phyloP scores from a whole-genome alignment of 2,113 vertebrate species.

The Calyptomena viridis region DNA sequence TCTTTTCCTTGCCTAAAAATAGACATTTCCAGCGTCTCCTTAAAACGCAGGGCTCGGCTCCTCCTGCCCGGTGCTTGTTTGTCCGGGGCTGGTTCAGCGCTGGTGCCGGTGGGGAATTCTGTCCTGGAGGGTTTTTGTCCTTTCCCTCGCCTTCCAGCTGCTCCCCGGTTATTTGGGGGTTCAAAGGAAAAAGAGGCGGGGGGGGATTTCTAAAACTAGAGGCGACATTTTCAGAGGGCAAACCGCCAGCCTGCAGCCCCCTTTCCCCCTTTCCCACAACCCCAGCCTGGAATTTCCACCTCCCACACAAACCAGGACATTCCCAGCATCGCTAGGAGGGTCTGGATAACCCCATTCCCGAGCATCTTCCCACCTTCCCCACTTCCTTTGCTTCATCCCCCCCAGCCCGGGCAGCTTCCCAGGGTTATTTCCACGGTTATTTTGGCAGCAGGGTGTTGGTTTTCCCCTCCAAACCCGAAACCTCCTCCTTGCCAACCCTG shows the following conservation, averaged over 20 bases:
- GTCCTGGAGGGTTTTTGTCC: neutral
- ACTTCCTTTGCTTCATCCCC: neutral
- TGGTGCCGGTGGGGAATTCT: neutral
- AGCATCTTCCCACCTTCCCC: neutral
- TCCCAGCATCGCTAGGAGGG: neutral
- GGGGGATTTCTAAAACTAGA: neutral
- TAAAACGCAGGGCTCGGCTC: neutral
- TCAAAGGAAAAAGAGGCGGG: rapidly evolving
- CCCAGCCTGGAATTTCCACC: neutral
- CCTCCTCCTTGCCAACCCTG: neutral
- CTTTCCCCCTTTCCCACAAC: neutral
- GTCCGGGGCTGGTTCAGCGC: neutral
- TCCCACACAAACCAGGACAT: rapidly evolving
- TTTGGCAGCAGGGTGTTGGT: neutral
- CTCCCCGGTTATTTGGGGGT: rapidly evolving
- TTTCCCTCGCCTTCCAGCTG: neutral
- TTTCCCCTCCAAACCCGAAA: neutral
- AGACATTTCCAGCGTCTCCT: neutral
- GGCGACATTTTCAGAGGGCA: neutral
- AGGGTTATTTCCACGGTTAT: rapidly evolving
- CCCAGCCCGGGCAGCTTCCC: neutral
- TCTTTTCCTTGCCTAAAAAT: neutral
- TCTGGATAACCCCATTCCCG: neutral
- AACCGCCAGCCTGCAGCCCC: neutral
- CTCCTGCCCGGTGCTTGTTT: neutral